These are phyloP conservation scores for Scatophagus argus DNA, from an alignment of 2,113 vertebrate genomes.

Conservation along the genomic window DNA sequence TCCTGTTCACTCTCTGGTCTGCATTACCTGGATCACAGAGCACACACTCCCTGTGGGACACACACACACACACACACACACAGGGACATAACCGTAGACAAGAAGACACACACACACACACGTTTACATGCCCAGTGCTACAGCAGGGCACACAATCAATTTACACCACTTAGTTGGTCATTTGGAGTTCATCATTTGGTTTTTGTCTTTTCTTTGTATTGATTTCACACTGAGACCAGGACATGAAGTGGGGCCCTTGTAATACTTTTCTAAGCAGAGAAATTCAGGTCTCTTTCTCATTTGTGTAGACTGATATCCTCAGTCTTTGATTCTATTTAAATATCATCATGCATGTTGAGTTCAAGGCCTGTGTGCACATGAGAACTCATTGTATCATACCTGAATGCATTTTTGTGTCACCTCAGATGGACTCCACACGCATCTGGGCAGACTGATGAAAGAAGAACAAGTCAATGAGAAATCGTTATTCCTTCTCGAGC, in stretches of 20 bases:
- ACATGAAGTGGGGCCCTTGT: not conserved
- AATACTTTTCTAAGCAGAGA: not conserved
- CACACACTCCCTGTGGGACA: slow-evolving; percentile 76
- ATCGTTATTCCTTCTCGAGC: not conserved
- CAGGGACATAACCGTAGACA: not conserved
- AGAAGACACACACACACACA: slow-evolving; percentile 3
- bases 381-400: not conserved
- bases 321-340: not conserved
- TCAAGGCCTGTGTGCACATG: not conserved
- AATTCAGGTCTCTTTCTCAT: not conserved
- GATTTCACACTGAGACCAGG: slow-evolving; percentile 34
- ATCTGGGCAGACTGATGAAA: not conserved
- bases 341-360: not conserved
- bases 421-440: not conserved
- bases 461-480: not conserved
- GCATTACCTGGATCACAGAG: slow-evolving; percentile 85
- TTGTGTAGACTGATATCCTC: too few species aligned
- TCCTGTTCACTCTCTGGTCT: slow-evolving; percentile 64
- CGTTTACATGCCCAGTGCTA: slow-evolving; percentile 53
- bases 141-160: slow-evolving; percentile 63
- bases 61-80: slow-evolving; percentile 24
- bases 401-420: not conserved
- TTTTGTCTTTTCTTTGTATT: slow-evolving; percentile 59
- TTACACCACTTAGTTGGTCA: slow-evolving; percentile 57
- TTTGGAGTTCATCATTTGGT: slow-evolving; percentile 59